These are phyloP conservation scores for Anorthoa munda DNA, from an alignment of 2,888 invertebrate species.

Conservation along the genomic window DNA sequence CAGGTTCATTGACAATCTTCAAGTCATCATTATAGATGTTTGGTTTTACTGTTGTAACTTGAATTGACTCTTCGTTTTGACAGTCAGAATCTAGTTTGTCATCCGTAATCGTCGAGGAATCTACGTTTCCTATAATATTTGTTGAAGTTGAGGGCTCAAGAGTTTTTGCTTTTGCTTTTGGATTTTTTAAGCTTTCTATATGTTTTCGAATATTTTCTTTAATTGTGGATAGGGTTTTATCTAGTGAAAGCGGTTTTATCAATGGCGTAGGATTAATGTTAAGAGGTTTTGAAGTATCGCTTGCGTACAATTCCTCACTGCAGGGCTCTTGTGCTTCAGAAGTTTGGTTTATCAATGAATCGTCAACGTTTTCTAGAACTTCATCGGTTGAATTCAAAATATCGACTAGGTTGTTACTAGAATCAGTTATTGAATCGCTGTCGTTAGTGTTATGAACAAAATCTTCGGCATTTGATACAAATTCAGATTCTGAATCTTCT, in stretches of 20 bases:
- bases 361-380: slow-evolving; percentile 30
- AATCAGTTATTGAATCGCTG: slow-evolving; percentile 46
- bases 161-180: slow-evolving; percentile 31
- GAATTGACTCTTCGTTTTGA: slow-evolving; percentile 30
- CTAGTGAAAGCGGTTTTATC: slow-evolving; percentile 39
- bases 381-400: slow-evolving; percentile 21
- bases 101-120: slow-evolving; percentile 1
- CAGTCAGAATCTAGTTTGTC: slow-evolving; percentile 30
- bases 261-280: slow-evolving; percentile 11
- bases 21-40: slow-evolving; percentile 5
- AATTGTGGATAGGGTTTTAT: slow-evolving; percentile 63
- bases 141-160: neutral
- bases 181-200: slow-evolving; percentile 69
- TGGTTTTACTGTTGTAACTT: slow-evolving; percentile 34
- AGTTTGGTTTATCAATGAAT: slow-evolving; percentile 20
- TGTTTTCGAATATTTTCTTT: slow-evolving; percentile 70
- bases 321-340: slow-evolving; percentile 14
- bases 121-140: slow-evolving; percentile 35
- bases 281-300: neutral
- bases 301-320: slow-evolving; percentile 6
- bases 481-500: slow-evolving; percentile 3
- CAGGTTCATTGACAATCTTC: slow-evolving; percentile 13
- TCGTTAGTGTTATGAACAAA: slow-evolving; percentile 14
- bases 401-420: slow-evolving; percentile 38
- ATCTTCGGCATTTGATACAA: slow-evolving; percentile 14